Base-by-base conservation (phyloP, 2,113 vertebrate genomes). In the Romanogobio albipinnatus region DNA sequence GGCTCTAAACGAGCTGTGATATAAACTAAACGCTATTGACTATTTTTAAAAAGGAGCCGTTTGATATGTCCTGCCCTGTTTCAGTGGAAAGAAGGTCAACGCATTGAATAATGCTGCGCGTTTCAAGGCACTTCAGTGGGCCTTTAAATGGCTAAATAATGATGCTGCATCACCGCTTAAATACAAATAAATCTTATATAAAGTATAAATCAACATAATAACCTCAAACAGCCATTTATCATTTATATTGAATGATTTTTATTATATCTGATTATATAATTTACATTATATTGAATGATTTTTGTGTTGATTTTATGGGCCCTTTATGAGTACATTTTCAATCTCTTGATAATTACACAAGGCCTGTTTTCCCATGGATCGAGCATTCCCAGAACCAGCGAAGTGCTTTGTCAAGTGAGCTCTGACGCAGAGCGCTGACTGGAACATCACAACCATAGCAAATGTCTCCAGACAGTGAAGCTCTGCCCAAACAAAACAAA, bases 381-480 rank as follows among this genome's bases (percentile, higher is more conserved):
- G 64, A 68, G 45, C 61, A 86, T 70, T 82, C 71, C 47, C 51
- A 62, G n/a, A 85, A 70, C 26, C 62, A n/a, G 82, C 8, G 26
- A 62, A 61, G 29, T n/a, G 39, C 29, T 24, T 77, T 62, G 74
- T 39, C 39, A 71, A 84, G 36, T 43, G 15, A 43, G 47, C 39
- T 51, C 68, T 81, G 85, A 86, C 17, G n/a, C 74, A 82, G 59
- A 68, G n/a, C 5, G 5, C 45, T 39, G 39, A 45, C 22, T 45
- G 47, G 5, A 66, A 58, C 66, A 78, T 61, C 11, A 43, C 74
- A 76, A 59, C 53, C 53, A 78, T 56, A 53, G 66, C 49, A 64
- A 84, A 70, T 58, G 24, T 33, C 49, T 71, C 3, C 33, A 51
- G 15, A 36, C 59, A 56, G 3, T 1, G 39, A 71, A 70, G 61